Base-by-base conservation (phyloP, 2,113 vertebrate species). In the Cyanistes caeruleus region DNA sequence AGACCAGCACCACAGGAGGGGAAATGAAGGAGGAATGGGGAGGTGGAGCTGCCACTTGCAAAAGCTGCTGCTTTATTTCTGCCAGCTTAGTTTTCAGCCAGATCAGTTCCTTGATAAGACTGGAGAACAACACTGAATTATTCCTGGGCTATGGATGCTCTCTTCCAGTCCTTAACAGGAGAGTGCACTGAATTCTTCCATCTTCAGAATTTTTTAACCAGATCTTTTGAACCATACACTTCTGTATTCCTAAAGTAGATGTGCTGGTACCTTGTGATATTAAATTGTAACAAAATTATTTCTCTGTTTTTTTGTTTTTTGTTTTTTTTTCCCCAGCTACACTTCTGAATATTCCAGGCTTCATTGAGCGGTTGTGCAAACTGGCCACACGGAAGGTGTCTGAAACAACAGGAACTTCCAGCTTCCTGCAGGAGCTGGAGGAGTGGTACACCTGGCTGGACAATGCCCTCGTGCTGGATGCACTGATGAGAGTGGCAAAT, bases 381-480 rank as follows among this genome's bases (percentile, higher is more conserved):
- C 97, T 99, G 94, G 99, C 99, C 35, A 99, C 99, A 7, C 94
- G 99, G 58, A 99, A 99, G 76, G 99, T 99, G 37, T 99, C 99
- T 5, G 99, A 99, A 95, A 99, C 99, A 31, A 98, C 99, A 0
- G 99, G 99, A 49, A 98, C 99, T 44, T 98, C 98, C 30, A 99
- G 98, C 96, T 99, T 99, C 93, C 98, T 99, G 65, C 99, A 99
- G 97, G 99, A 99, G 95, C 82, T 99, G 92, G 99, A 99, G 79
- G 99, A 99, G 77, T 99, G 99, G 99, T 99, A 99, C 97, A 99
- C 99, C 1, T 99, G 99, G 99, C 98, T 99, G 83, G 99, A 99
- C 98, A 99, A 99, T 0, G 99, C 99, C 1, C 97, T 99, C 64
- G 99, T 99, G 28, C 97, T 99, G 51, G 99, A 99, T n/a, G 98